phyloP scores from a whole-genome alignment of 2,113 vertebrate genomes.

The Vombatus ursinus region DNA sequence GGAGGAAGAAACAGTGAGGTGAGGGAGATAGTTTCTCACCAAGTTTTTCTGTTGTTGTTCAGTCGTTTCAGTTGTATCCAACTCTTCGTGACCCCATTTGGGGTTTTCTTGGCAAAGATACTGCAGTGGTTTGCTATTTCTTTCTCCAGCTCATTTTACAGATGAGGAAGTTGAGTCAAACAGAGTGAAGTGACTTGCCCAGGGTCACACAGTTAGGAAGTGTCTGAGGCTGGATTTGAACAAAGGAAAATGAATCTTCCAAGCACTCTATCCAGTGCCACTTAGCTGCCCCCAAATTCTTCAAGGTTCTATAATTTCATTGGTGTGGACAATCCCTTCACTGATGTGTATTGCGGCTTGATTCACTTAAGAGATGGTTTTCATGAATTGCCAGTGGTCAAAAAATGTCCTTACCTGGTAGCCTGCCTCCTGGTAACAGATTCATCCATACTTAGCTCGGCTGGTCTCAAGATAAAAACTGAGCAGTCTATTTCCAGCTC shows the following conservation, averaged over 20 bases:
- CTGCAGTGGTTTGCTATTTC: background rate
- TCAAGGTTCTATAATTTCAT: background rate
- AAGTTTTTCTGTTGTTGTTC: background rate
- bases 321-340: background rate
- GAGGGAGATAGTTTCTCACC: background rate
- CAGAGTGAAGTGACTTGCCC: background rate
- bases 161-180: background rate
- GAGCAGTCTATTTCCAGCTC: background rate
- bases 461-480: background rate
- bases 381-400: background rate
- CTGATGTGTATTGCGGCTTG: background rate
- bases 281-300: background rate
- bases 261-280: background rate
- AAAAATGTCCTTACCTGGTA: background rate
- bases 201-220: background rate
- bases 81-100: background rate
- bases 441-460: background rate
- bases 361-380: background rate
- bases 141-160: background rate
- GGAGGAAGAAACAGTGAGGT: background rate
- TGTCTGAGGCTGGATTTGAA: background rate
- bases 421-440: background rate
- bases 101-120: background rate
- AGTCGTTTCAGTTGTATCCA: background rate
- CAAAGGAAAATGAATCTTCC: background rate